Conservation (phyloP, 2,113 vertebrate species). For the Lycocorax pyrrhopterus region DNA sequence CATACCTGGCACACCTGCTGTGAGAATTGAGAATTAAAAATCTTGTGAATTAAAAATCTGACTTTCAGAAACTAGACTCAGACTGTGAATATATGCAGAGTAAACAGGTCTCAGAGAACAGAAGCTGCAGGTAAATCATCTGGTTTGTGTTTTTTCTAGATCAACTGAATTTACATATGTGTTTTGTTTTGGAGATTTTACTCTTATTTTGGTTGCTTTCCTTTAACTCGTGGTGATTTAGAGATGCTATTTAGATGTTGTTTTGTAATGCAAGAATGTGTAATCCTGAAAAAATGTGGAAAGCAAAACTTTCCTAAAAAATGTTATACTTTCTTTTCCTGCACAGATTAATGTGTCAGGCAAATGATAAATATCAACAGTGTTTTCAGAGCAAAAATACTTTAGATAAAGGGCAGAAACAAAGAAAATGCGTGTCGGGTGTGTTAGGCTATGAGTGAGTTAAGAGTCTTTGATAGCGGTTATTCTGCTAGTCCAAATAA, state of each 20-base stretch:
- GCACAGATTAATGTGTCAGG: neutral
- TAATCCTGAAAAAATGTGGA: neutral
- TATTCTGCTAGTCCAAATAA: conserved; percentile 63
- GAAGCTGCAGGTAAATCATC: neutral
- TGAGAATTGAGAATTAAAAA: neutral
- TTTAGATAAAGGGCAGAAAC: conserved; percentile 1
- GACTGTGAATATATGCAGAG: neutral
- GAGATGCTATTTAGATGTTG: neutral
- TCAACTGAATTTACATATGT: neutral
- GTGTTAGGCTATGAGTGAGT: conserved; percentile 17
- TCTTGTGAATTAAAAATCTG: neutral
- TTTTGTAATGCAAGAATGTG: neutral
- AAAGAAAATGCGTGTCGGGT: neutral
- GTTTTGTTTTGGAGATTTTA: neutral
- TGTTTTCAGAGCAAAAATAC: conserved; percentile 11
- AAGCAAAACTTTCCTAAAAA: neutral
- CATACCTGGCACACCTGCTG: neutral
- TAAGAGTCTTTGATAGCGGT: conserved; percentile 40
- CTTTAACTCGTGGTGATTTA: neutral
- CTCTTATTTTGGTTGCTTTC: neutral
- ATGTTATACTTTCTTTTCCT: neutral
- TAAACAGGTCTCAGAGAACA: neutral
- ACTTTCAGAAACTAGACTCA: neutral
- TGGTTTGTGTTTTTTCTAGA: neutral
- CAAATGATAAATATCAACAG: neutral